Conservation (phyloP, 2,113 vertebrate genomes). For the Rutilus rutilus region DNA sequence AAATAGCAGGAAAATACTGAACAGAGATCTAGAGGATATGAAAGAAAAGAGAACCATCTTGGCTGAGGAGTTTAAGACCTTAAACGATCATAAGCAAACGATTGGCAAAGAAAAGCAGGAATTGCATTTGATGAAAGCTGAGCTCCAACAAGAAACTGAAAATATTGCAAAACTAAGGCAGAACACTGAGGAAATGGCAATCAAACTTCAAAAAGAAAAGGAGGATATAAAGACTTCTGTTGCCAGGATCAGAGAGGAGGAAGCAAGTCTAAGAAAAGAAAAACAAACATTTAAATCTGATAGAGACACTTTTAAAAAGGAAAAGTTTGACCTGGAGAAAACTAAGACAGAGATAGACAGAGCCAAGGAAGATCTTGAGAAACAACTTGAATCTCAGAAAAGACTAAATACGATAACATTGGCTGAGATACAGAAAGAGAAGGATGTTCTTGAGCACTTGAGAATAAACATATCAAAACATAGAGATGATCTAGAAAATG, state of each 20-base stretch:
- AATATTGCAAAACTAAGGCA: slow-evolving; percentile 20
- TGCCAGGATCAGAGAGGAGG: neutral
- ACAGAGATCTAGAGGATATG: slow-evolving; percentile 30
- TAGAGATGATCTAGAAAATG: slow-evolving; percentile 10
- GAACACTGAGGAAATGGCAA: neutral
- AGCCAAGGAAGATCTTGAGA: slow-evolving; percentile 45
- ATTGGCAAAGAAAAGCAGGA: slow-evolving; percentile 16
- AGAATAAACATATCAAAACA: slow-evolving; percentile 32
- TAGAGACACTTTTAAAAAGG: slow-evolving; percentile 49
- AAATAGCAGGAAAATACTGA: slow-evolving; percentile 18
- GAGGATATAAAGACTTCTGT: neutral
- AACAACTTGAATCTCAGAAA: slow-evolving; percentile 27
- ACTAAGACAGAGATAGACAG: slow-evolving; percentile 27
- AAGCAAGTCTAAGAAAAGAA: slow-evolving; percentile 47
- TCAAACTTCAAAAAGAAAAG: slow-evolving; percentile 7
- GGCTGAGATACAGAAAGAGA: slow-evolving; percentile 39
- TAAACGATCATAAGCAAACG: slow-evolving; percentile 29
- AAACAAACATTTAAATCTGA: slow-evolving; percentile 52
- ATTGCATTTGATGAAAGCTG: slow-evolving; percentile 47
- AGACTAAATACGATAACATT: neutral
- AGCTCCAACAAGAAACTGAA: slow-evolving; percentile 28
- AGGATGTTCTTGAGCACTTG: slow-evolving; percentile 26
- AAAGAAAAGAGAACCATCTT: slow-evolving; percentile 33
- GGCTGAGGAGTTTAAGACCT: slow-evolving; percentile 14
- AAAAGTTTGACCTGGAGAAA: slow-evolving; percentile 6